phyloP scores from a whole-genome alignment of 2,113 vertebrate species.

The Erinaceus europaeus region DNA sequence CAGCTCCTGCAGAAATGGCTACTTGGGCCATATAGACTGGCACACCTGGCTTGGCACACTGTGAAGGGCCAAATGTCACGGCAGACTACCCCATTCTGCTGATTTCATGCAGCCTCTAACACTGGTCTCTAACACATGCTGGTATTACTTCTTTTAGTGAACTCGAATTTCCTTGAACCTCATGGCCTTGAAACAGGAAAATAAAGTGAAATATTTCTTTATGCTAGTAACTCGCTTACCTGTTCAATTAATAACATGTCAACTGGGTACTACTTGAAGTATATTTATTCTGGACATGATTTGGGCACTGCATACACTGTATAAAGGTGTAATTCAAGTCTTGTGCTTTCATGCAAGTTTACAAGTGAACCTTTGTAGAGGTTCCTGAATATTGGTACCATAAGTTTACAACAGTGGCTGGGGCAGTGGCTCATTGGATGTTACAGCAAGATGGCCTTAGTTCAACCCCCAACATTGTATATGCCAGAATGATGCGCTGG shows the following conservation, averaged over 20 bases:
- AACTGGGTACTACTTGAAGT: neutral
- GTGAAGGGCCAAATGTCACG: neutral
- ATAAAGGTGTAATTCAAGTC: neutral
- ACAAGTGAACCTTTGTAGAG: neutral
- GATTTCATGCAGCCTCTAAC: neutral
- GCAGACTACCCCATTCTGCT: neutral
- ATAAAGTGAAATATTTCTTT: constrained; percentile 62
- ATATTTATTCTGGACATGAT: neutral
- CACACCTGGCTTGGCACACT: constrained; percentile 17
- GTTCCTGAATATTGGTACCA: neutral
- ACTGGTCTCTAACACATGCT: neutral
- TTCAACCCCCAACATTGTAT: neutral
- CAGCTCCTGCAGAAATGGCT: constrained; percentile 23
- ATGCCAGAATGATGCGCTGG: no score
- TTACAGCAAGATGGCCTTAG: neutral
- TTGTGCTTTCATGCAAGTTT: neutral
- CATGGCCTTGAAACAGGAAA: constrained; percentile 40
- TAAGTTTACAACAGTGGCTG: neutral
- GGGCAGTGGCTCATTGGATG: no score
- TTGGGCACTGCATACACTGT: neutral
- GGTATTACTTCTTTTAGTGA: constrained; percentile 17
- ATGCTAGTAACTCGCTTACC: constrained; percentile 26
- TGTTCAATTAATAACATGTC: neutral
- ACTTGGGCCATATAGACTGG: neutral
- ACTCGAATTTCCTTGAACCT: constrained; percentile 41